phyloP scores from a whole-genome alignment of 2,797 vertebrate genomes.

The Myotis planiceps region DNA sequence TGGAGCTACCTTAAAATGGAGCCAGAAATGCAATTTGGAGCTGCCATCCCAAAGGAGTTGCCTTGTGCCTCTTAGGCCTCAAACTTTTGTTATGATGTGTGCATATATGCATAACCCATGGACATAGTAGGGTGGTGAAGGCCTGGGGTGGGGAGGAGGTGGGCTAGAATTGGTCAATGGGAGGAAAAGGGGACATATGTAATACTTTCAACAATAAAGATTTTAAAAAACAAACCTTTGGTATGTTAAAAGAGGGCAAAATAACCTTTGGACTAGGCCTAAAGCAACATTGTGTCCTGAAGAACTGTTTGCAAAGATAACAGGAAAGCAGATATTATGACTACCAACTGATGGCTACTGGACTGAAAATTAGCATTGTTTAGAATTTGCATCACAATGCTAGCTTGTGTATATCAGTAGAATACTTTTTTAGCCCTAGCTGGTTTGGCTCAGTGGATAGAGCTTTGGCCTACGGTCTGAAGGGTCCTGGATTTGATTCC shows the following conservation, averaged over 20 bases:
- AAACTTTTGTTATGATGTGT: background rate
- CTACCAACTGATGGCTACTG: background rate
- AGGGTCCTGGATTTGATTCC: too few species aligned
- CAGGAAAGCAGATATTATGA: background rate
- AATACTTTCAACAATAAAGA: too few species aligned
- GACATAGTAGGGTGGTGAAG: too few species aligned
- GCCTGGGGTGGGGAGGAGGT: too few species aligned
- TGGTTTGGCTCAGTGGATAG: too few species aligned
- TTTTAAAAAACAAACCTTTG: too few species aligned
- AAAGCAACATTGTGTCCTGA: background rate
- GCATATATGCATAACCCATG: too few species aligned
- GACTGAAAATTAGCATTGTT: background rate
- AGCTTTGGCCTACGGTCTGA: too few species aligned
- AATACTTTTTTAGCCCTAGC: background rate
- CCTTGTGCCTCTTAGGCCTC: background rate
- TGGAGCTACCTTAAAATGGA: background rate
- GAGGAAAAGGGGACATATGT: too few species aligned
- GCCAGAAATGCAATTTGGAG: background rate
- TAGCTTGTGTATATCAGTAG: background rate
- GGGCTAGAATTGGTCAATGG: too few species aligned
- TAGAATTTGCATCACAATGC: background rate
- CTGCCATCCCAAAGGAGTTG: background rate
- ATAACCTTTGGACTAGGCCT: background rate
- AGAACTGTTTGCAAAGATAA: background rate
- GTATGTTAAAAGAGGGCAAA: background rate